Percentiles rank a stretch among this genome's conserved stretches.
phyloP scores from a whole-genome alignment of 2,888 invertebrate genomes.

The Drosophila phalerata region DNA sequence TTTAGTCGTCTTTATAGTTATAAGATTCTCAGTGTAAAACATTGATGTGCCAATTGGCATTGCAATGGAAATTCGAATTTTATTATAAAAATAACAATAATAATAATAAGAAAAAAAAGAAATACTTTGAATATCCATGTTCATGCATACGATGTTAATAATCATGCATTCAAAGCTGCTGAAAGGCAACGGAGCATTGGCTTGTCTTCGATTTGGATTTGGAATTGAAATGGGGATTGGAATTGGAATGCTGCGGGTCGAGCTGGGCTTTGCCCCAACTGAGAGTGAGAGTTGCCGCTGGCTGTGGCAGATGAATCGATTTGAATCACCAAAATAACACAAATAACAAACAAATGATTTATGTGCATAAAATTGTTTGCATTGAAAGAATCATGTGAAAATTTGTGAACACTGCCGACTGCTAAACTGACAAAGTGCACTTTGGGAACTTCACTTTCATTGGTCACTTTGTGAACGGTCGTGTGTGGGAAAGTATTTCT shows the following conservation, averaged over 20 bases:
- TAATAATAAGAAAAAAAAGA: not conserved
- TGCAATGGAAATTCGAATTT: not conserved
- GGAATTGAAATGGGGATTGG: not conserved
- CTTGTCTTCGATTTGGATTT: conserved; percentile 9
- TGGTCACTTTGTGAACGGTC: conserved; percentile 16
- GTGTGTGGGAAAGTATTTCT: conserved; percentile 59
- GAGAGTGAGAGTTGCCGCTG: conserved; percentile 64
- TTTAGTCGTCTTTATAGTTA: too few relatives aligned
- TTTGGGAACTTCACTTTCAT: conserved; percentile 63
- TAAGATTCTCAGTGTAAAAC: too few relatives aligned
- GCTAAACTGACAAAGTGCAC: conserved; percentile 39
- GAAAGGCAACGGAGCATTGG: conserved; percentile 38
- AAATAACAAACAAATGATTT: conserved; percentile 61
- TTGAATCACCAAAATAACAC: conserved; percentile 47
- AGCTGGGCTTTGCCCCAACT: conserved; percentile 16
- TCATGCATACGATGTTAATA: conserved; percentile 56
- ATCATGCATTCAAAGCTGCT: conserved; percentile 42
- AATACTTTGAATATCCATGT: conserved; percentile 23
- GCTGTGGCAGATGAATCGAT: conserved; percentile 55
- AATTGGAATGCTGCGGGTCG: conserved; percentile 66
- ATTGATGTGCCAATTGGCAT: conserved; percentile 3
- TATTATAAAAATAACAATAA: not conserved
- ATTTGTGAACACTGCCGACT: conserved; percentile 40
- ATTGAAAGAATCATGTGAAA: conserved; percentile 62
- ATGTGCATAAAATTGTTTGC: conserved; percentile 46